Percentiles rank a stretch among this genome's conserved stretches.
These are phyloP conservation scores for Lagocephalus sceleratus DNA, from an alignment of 2,797 vertebrate species.

Conservation along the genomic window DNA sequence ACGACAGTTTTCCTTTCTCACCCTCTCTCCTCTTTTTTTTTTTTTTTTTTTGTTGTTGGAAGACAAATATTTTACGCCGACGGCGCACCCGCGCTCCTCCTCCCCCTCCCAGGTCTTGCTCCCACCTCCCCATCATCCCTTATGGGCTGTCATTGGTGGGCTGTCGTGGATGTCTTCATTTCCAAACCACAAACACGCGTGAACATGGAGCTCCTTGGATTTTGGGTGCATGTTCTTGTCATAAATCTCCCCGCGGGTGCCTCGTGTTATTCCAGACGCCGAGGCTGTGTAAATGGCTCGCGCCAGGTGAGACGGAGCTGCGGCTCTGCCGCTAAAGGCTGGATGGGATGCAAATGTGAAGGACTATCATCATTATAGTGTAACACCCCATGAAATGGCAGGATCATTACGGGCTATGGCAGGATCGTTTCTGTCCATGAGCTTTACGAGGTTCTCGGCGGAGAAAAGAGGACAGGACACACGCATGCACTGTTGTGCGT, in stretches of 20 bases:
- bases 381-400: slow-evolving; percentile 99
- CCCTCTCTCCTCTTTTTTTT: not conserved
- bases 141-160: slow-evolving; percentile 65
- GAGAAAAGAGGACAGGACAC: slow-evolving; percentile 55
- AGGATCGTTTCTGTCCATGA: slow-evolving; percentile 87
- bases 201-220: slow-evolving; percentile 48
- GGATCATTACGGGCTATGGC: slow-evolving; percentile 91
- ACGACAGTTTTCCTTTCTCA: slow-evolving; percentile 55
- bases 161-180: slow-evolving; percentile 77
- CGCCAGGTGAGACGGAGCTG: slow-evolving; percentile 89
- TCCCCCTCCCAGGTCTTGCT: slow-evolving; percentile 47
- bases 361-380: slow-evolving; percentile 97
- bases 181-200: slow-evolving; percentile 25
- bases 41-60: slow-evolving; percentile 61
- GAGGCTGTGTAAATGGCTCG: slow-evolving; percentile 89
- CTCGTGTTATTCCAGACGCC: slow-evolving; percentile 86
- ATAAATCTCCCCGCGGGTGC: slow-evolving; percentile 82
- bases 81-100: slow-evolving; percentile 46
- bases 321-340: slow-evolving; percentile 86
- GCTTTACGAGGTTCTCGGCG: slow-evolving; percentile 88
- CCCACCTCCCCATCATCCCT: slow-evolving; percentile 57
- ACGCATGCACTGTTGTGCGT: slow-evolving; percentile 7
- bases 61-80: slow-evolving; percentile 72
- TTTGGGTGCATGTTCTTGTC: slow-evolving; percentile 66
- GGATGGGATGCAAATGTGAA: slow-evolving; percentile 95